Conservation (phyloP, 2,888 invertebrate species). For the Rugalucina vietnamica region DNA sequence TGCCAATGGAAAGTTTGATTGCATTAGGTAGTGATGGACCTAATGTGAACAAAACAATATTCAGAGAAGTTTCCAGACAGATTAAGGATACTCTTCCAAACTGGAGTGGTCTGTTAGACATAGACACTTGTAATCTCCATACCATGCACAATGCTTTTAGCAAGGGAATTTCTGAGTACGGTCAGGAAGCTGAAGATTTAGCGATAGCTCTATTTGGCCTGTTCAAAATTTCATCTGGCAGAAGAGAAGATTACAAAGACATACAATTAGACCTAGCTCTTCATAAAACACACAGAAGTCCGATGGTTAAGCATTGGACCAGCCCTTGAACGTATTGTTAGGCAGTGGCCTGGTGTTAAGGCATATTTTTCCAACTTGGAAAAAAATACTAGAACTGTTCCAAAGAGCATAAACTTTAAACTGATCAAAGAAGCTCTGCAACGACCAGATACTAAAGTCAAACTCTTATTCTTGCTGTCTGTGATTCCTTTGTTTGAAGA, state of each 20-base stretch:
- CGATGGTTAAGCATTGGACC: neutral
- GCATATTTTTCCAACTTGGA: neutral
- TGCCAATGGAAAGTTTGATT: neutral
- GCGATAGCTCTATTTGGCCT: neutral
- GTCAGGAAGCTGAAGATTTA: neutral
- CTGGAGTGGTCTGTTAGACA: neutral
- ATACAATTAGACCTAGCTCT: neutral
- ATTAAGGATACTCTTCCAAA: too few relatives aligned
- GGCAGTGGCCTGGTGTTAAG: neutral
- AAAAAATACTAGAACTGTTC: neutral
- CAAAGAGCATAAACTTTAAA: neutral
- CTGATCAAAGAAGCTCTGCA: neutral
- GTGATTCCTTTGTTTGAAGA: neutral
- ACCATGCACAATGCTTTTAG: neutral
- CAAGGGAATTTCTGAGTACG: neutral
- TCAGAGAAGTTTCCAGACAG: neutral
- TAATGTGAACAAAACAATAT: neutral
- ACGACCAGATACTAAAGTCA: neutral
- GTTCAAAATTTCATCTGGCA: neutral
- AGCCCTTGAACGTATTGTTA: neutral
- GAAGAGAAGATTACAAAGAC: neutral
- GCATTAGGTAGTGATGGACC: neutral
- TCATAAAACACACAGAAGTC: neutral
- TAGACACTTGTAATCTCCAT: neutral
- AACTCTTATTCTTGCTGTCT: neutral